Percentiles rank a stretch among this genome's conserved stretches.
Conservation (phyloP, 2,113 vertebrate species). For the Prionailurus viverrinus region DNA sequence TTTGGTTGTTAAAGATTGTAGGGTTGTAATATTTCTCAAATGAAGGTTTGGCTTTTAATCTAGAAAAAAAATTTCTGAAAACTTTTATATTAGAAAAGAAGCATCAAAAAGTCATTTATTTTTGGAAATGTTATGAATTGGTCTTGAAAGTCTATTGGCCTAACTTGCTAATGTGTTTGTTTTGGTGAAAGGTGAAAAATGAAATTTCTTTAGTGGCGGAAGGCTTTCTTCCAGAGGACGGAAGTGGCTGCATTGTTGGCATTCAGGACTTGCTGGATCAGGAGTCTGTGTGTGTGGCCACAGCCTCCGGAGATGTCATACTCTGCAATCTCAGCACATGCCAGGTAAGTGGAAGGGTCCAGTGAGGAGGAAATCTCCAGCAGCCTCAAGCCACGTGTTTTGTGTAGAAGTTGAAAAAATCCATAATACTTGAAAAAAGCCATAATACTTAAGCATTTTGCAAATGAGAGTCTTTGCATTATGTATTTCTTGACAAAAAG, state of each 20-base stretch:
- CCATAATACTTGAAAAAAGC: no score
- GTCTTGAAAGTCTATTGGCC: neutral
- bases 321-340: slow-evolving; percentile 91
- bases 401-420: neutral
- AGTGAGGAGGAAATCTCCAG: no score
- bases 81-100: slow-evolving; percentile 21
- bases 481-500: neutral
- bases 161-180: slow-evolving; percentile 52
- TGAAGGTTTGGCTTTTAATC: slow-evolving; percentile 61
- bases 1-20: slow-evolving; percentile 7
- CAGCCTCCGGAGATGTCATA: slow-evolving; percentile 93
- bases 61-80: neutral
- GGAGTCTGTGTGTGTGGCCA: slow-evolving; percentile 94
- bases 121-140: neutral
- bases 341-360: slow-evolving; percentile 87
- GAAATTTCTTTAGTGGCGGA: slow-evolving; percentile 90
- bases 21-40: neutral
- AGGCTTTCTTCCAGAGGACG: slow-evolving; percentile 92
- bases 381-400: neutral
- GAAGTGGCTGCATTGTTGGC: slow-evolving; percentile 91
- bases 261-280: slow-evolving; percentile 94
- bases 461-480: neutral
- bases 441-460: neutral
- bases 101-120: neutral
- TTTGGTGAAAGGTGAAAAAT: slow-evolving; percentile 88